phyloP scores from a whole-genome alignment of 2,113 vertebrate genomes.

The Pampusana beccarii region DNA sequence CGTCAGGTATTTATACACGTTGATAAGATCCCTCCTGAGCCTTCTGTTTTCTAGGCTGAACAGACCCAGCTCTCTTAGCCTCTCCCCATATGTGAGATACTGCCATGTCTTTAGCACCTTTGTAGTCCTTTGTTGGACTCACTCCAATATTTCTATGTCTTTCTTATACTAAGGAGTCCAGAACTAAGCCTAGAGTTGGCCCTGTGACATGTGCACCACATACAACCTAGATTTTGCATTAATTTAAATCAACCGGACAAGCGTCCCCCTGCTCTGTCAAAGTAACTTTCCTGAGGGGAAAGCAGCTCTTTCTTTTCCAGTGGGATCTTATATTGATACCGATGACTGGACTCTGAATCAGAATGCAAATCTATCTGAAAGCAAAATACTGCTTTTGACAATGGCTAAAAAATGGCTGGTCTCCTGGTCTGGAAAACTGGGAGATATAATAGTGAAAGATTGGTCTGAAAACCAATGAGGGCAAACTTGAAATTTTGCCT shows the following conservation, averaged over 20 bases:
- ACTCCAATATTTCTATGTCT: background rate
- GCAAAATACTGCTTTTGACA: background rate
- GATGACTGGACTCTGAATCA: background rate
- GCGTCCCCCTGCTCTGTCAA: background rate
- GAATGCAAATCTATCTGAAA: background rate
- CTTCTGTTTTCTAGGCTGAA: background rate
- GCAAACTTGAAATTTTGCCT: background rate
- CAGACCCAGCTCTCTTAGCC: background rate
- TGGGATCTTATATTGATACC: background rate
- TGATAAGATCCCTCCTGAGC: background rate
- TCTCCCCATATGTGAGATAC: background rate
- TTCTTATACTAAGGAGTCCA: background rate
- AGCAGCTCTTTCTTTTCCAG: background rate
- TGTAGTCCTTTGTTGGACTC: background rate
- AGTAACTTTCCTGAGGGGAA: background rate
- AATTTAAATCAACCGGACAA: background rate
- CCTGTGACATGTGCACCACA: accelerated
- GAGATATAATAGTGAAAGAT: background rate
- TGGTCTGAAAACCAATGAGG: background rate
- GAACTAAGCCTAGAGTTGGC: background rate
- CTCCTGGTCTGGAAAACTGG: background rate
- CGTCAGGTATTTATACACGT: background rate
- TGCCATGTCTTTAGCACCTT: background rate
- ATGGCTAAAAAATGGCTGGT: background rate
- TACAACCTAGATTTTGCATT: background rate